Evolutionary conservation across 2,797 vertebrate genomes (phyloP).

Genomic region (Myotis pilosus): DNA sequence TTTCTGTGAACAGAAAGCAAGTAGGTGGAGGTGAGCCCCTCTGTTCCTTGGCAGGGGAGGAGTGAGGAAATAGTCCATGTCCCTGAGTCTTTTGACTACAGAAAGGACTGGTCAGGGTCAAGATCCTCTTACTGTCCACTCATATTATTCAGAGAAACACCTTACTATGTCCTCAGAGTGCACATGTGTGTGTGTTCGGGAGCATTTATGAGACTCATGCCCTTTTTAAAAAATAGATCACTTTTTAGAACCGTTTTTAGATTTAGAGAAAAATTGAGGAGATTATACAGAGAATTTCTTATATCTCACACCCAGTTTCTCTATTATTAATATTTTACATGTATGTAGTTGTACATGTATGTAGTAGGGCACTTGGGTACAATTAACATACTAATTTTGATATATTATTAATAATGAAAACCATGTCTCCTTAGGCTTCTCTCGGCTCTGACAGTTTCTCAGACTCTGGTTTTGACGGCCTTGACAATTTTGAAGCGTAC

Average conservation of each 20-base stretch:
- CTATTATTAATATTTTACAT: not conserved
- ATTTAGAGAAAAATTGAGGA: slow-evolving; percentile 31
- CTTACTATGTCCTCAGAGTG: not conserved
- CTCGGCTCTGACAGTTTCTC: not conserved
- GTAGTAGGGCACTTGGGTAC: not conserved
- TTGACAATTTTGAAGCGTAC: not conserved
- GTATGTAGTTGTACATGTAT: not conserved
- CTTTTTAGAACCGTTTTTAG: slow-evolving; percentile 1
- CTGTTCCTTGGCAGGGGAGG: not conserved
- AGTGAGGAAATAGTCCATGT: not conserved
- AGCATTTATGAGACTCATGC: not conserved
- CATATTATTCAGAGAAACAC: not conserved
- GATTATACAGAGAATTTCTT: not conserved
- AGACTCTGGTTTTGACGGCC: not conserved
- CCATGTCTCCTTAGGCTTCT: not conserved
- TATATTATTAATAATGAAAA: not conserved
- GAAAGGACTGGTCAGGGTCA: not conserved
- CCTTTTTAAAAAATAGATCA: not conserved
- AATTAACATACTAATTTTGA: not conserved
- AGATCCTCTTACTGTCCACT: not conserved
- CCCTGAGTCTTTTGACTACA: not conserved
- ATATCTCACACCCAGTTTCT: not conserved
- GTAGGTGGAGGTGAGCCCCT: not conserved
- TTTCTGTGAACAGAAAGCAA: slow-evolving; percentile 85
- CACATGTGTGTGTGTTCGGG: too few relatives aligned